These are phyloP conservation scores for Phymatocera aterrima DNA, from an alignment of 2,888 invertebrate genomes.

Conservation along the genomic window DNA sequence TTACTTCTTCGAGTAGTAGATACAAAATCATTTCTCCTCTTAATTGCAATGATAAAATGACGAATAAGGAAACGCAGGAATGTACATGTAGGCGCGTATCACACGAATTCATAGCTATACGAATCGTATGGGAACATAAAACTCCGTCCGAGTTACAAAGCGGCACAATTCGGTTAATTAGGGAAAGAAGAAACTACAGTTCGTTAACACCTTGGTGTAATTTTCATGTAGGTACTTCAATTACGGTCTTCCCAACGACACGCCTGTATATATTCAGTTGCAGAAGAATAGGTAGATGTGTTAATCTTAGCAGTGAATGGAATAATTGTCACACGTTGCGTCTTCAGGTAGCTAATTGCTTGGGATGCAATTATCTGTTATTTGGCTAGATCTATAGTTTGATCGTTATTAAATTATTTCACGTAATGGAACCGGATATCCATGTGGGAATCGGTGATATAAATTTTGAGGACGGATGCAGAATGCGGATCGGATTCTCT, in stretches of 20 bases:
- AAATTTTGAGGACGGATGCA: neutral
- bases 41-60: neutral
- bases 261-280: neutral
- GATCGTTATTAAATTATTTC: neutral
- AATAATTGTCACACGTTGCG: neutral
- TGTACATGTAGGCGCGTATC: neutral
- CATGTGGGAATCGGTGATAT: conserved; percentile 4
- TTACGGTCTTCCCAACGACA: neutral
- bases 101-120: too few relatives aligned
- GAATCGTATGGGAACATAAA: too few relatives aligned
- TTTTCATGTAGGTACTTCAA: neutral
- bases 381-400: neutral
- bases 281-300: neutral
- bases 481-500: neutral
- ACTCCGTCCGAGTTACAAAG: neutral
- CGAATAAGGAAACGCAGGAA: neutral
- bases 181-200: neutral
- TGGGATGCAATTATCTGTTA: neutral
- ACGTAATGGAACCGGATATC: neutral
- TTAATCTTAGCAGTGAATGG: neutral
- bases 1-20: neutral
- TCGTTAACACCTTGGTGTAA: neutral
- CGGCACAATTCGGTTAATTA: conserved; percentile 22
- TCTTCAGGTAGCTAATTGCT: neutral
- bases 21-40: neutral